These are phyloP conservation scores for Perca flavescens DNA, from an alignment of 2,113 vertebrate species.

Conservation along the genomic window DNA sequence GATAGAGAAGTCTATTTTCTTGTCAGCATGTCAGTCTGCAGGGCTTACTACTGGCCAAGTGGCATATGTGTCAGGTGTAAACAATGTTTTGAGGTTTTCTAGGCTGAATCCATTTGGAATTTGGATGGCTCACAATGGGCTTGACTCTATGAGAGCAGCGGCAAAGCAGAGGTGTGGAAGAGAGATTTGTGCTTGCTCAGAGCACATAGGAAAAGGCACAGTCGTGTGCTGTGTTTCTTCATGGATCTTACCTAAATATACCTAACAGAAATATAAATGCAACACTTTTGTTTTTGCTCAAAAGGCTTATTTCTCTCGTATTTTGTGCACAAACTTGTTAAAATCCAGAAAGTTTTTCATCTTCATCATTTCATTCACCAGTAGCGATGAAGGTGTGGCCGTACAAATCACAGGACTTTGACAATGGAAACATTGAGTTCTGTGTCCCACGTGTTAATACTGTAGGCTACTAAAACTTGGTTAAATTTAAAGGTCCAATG, in stretches of 20 bases:
- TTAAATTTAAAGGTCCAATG: too few relatives aligned
- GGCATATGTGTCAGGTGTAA: slow-evolving; percentile 19
- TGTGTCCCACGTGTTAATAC: too few relatives aligned
- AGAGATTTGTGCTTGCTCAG: slow-evolving; percentile 3
- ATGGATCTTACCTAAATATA: background rate
- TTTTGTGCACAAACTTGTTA: too few relatives aligned
- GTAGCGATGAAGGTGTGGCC: too few relatives aligned
- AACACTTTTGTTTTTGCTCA: too few relatives aligned
- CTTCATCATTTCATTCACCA: too few relatives aligned
- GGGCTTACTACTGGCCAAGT: slow-evolving; percentile 13
- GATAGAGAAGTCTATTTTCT: slow-evolving; percentile 25
- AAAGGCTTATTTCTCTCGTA: too few relatives aligned
- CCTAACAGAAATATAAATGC: too few relatives aligned
- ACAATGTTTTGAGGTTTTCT: slow-evolving; percentile 8
- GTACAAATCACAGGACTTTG: too few relatives aligned
- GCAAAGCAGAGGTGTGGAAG: slow-evolving; percentile 33
- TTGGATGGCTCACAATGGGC: slow-evolving; percentile 55
- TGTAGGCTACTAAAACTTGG: too few relatives aligned
- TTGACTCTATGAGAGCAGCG: slow-evolving; percentile 25
- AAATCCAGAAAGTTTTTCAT: too few relatives aligned
- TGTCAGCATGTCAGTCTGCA: slow-evolving; percentile 7
- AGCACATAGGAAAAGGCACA: slow-evolving; percentile 16
- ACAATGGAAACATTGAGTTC: too few relatives aligned
- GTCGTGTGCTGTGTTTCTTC: slow-evolving; percentile 4
- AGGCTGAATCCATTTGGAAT: slow-evolving; percentile 23